A percentile compares a stretch with the other conserved stretches of the same genome.
phyloP scores from a whole-genome alignment of 2,888 invertebrate genomes.

The Anagyrus pseudococci region DNA sequence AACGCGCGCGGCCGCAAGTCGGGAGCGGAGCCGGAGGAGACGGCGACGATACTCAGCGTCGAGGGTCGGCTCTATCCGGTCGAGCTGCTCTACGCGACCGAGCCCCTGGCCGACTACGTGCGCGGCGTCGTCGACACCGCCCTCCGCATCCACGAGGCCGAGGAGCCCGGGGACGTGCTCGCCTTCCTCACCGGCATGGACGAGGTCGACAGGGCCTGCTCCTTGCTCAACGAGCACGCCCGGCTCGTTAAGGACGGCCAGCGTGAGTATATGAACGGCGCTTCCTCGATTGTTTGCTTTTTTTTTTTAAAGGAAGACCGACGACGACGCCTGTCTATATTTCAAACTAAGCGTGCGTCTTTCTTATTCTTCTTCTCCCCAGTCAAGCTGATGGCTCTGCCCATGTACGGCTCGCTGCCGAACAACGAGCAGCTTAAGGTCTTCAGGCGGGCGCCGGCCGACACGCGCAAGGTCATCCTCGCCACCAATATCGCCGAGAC shows the following conservation, averaged over 20 bases:
- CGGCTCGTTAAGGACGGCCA: constrained; percentile 64
- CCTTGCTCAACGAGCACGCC: constrained; percentile 71
- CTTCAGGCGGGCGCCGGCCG: constrained; percentile 74
- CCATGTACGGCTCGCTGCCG: constrained; percentile 92
- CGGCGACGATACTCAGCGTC: constrained; percentile 84
- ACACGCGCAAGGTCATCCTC: constrained; percentile 85
- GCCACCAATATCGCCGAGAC: constrained; percentile 98
- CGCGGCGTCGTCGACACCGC: constrained; percentile 86
- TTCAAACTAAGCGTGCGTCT: not conserved
- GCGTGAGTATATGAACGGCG: constrained; percentile 42
- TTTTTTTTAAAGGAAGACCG: not conserved
- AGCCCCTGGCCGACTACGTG: constrained; percentile 90
- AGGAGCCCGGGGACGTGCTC: constrained; percentile 85
- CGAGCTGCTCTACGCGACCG: constrained; percentile 79
- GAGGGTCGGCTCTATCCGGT: constrained; percentile 90
- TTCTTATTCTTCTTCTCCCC: constrained; percentile 35
- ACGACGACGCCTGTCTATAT: not conserved
- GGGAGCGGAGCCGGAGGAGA: constrained; percentile 63
- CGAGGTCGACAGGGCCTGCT: constrained; percentile 83
- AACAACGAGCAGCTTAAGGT: constrained; percentile 81
- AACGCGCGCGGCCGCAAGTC: constrained; percentile 59
- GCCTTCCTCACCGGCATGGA: constrained; percentile 95
- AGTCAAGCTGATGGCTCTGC: constrained; percentile 73
- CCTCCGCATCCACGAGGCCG: constrained; percentile 85
- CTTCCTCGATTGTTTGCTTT: not conserved